Conservation (phyloP, 2,797 vertebrate species). For the Acanthurus leucopareius region DNA sequence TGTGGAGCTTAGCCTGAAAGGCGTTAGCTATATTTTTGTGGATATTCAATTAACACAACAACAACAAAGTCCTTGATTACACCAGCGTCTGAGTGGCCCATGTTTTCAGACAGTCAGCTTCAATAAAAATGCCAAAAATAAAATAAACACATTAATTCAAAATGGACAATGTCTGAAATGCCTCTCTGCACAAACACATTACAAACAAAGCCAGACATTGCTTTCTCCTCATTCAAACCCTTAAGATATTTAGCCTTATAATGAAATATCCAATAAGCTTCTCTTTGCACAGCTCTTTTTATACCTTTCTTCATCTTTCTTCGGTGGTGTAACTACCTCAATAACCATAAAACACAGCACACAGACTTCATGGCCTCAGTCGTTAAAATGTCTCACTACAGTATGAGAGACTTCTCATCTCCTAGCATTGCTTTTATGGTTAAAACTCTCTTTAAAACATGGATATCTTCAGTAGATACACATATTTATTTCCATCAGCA, state of each 20-base stretch:
- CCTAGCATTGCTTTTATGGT: slow-evolving; percentile 29
- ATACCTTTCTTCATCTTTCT: neutral
- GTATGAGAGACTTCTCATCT: slow-evolving; percentile 13
- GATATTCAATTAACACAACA: slow-evolving; percentile 6
- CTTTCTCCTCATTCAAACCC: slow-evolving; percentile 14
- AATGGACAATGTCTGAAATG: neutral
- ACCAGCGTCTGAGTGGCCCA: neutral
- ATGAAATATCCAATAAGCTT: slow-evolving; percentile 46
- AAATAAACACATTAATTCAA: slow-evolving; percentile 10
- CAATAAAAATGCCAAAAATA: neutral
- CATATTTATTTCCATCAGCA: slow-evolving; percentile 9
- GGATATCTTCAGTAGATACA: slow-evolving; percentile 5
- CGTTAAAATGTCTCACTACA: slow-evolving; percentile 27
- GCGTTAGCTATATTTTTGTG: neutral
- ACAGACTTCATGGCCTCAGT: slow-evolving; percentile 51
- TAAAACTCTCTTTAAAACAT: neutral
- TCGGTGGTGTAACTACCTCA: slow-evolving; percentile 33
- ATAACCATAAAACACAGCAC: slow-evolving; percentile 52
- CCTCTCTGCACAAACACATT: slow-evolving; percentile 21
- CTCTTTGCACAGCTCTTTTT: slow-evolving; percentile 19
- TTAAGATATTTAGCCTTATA: slow-evolving; percentile 38
- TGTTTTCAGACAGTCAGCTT: neutral
- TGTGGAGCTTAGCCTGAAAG: too few species aligned
- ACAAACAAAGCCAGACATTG: slow-evolving; percentile 8
- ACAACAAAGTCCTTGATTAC: neutral